Base-by-base conservation (phyloP, 2,888 invertebrate genomes). In the Autographa gamma region DNA sequence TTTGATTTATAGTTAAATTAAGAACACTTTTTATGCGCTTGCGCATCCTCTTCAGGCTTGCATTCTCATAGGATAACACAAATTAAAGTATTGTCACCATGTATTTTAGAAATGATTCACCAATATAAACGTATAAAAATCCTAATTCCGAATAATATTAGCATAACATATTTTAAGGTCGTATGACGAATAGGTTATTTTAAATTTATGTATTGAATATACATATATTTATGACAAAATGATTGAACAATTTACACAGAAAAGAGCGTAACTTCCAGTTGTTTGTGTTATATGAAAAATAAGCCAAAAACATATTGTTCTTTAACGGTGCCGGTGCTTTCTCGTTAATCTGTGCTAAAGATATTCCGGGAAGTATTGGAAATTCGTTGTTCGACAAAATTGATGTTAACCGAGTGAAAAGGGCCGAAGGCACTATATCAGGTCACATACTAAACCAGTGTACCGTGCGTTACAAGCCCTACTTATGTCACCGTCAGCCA, bases 1-100 rank as follows among this genome's bases (percentile, higher is more conserved):
- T 70, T 71, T 58, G 64, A 63, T 64, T 73, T 76, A 68, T 67
- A 18, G 61, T 77, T 70, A 77, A 70, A 74, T 74, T 77, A 73
- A 72, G 75, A 64, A 56, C 66, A 71, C 66, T 78, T 80, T 68
- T 80, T 75, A 77, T 77, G 74, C 69, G 76, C 6, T n/a, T 61
- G 25, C 54, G 59, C n/a, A 4, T 34, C 56, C 43, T 71, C 65
- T 14, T 2, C 38, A 38, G 38, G 11, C 11, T 9, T 11, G 8
- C 8, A 38, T 38, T 38, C 11, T 38, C 2, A 11, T 38, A 11
- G 25, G 25, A 25, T 25, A 25, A 25, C 25, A 25, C 25, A 25
- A 25, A 25, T 25, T 7, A 16, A n/a, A n/a, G n/a, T n/a, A n/a
- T 6, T n/a, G 3, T 43, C 16, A 43, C 5, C 43, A n/a, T n/a